These are phyloP conservation scores for Tautogolabrus adspersus DNA, from an alignment of 2,113 vertebrate genomes.

Conservation along the genomic window DNA sequence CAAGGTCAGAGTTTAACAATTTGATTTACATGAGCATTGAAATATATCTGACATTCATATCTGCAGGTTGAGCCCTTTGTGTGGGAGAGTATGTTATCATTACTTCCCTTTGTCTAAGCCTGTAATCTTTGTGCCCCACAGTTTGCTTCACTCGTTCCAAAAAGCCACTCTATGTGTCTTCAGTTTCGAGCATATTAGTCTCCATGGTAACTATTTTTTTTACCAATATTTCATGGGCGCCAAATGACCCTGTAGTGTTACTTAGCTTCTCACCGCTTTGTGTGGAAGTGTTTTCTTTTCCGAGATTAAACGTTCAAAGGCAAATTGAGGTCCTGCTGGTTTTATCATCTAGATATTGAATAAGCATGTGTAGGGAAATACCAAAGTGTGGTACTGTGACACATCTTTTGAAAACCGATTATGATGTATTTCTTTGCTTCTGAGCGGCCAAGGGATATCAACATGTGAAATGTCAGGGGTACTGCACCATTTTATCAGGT, in stretches of 20 bases:
- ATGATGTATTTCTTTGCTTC: conserved; percentile 46
- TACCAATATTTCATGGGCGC: conserved; percentile 64
- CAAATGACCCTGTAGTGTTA: conserved; percentile 73
- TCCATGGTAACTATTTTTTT: conserved; percentile 79
- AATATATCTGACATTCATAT: not conserved
- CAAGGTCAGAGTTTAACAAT: too few relatives aligned
- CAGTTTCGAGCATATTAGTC: conserved; percentile 67
- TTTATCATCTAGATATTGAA: conserved; percentile 63
- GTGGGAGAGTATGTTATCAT: conserved; percentile 39
- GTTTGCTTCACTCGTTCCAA: conserved; percentile 67
- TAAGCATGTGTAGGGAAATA: conserved; percentile 58
- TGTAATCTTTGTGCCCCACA: conserved; percentile 68
- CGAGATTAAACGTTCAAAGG: conserved; percentile 69
- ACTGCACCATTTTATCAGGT: conserved; percentile 40
- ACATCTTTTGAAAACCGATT: conserved; percentile 52
- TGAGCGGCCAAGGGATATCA: not conserved
- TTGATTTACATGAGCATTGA: not conserved
- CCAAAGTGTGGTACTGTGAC: conserved; percentile 29
- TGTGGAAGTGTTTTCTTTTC: conserved; percentile 66
- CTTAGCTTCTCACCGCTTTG: conserved; percentile 70
- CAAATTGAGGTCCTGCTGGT: conserved; percentile 71
- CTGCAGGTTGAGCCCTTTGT: conserved; percentile 38
- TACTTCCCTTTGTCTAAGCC: conserved; percentile 62
- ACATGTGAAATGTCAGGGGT: not conserved
- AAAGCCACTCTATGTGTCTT: conserved; percentile 71